A percentile compares a stretch with the other conserved stretches of the same genome.
Conservation (phyloP, 2,113 vertebrate genomes). For the Carassius gibelio region DNA sequence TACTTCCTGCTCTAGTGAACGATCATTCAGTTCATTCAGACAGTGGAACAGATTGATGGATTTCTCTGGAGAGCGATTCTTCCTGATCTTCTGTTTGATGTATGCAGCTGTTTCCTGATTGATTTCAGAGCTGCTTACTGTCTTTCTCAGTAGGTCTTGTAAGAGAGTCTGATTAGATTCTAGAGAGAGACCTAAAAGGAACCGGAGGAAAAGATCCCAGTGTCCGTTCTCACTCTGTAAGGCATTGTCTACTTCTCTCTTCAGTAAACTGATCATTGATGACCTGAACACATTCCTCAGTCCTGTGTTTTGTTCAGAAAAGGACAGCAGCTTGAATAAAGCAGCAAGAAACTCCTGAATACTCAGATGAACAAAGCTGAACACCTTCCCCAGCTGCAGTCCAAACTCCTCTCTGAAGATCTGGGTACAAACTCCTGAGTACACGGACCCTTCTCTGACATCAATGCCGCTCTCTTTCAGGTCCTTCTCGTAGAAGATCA, state of each 20-base stretch:
- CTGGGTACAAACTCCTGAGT: conserved; percentile 23
- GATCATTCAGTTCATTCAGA: conserved; percentile 19
- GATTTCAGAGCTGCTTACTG: not conserved
- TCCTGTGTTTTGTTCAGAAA: not conserved
- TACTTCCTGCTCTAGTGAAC: not conserved
- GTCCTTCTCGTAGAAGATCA: conserved; percentile 18
- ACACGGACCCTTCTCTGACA: not conserved
- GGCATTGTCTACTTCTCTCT: not conserved
- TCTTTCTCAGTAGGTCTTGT: not conserved
- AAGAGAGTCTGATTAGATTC: not conserved
- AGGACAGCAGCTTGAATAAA: not conserved
- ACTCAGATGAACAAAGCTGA: conserved; percentile 16
- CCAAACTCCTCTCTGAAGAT: conserved; percentile 24
- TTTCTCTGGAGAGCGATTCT: not conserved
- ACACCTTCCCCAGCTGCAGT: not conserved
- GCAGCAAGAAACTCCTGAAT: conserved; percentile 20
- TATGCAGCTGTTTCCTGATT: not conserved
- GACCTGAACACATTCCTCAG: not conserved
- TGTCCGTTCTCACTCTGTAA: conserved; percentile 5
- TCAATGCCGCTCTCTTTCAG: conserved; percentile 11
- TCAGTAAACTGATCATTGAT: too few relatives aligned
- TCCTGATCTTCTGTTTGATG: conserved; percentile 16
- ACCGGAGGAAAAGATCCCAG: conserved; percentile 8
- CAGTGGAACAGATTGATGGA: conserved; percentile 13
- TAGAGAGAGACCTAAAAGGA: not conserved